Evolutionary conservation across 2,797 vertebrate species (phyloP).

Genomic region (Avahi laniger): DNA sequence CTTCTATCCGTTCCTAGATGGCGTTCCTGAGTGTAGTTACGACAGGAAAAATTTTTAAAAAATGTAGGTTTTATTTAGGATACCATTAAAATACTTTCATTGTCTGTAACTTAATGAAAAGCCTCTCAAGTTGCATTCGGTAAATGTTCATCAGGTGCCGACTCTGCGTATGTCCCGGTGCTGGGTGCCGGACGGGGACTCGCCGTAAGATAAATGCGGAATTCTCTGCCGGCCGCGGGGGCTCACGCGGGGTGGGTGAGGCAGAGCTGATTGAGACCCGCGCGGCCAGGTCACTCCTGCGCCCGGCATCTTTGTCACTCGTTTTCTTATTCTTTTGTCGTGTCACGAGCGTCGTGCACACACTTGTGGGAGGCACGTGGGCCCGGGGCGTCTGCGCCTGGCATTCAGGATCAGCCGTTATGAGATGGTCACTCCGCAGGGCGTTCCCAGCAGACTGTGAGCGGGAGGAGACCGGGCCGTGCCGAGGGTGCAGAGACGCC

Average conservation of each 20-base stretch:
- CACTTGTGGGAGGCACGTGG: fast-evolving
- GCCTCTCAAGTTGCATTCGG: fast-evolving
- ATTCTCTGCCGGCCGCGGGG: fast-evolving
- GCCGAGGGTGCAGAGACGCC: too few species aligned
- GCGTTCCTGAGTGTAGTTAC: fast-evolving
- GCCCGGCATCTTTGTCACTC: fast-evolving
- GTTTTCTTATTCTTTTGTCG: fast-evolving
- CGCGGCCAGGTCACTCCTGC: fast-evolving
- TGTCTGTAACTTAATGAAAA: background rate
- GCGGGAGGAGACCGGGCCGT: fast-evolving
- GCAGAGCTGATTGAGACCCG: fast-evolving
- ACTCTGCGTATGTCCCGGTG: fast-evolving
- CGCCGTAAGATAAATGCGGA: fast-evolving
- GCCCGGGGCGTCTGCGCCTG: too few species aligned
- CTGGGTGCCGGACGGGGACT: fast-evolving
- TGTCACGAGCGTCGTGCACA: fast-evolving
- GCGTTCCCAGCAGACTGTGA: fast-evolving
- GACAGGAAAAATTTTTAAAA: background rate
- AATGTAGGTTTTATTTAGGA: background rate
- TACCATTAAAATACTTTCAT: background rate
- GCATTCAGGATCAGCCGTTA: background rate
- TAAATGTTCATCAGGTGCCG: fast-evolving
- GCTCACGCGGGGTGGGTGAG: fast-evolving
- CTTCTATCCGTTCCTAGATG: background rate
- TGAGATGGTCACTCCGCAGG: fast-evolving